Conservation (phyloP, 2,888 invertebrate species). For the Tachina fera region DNA sequence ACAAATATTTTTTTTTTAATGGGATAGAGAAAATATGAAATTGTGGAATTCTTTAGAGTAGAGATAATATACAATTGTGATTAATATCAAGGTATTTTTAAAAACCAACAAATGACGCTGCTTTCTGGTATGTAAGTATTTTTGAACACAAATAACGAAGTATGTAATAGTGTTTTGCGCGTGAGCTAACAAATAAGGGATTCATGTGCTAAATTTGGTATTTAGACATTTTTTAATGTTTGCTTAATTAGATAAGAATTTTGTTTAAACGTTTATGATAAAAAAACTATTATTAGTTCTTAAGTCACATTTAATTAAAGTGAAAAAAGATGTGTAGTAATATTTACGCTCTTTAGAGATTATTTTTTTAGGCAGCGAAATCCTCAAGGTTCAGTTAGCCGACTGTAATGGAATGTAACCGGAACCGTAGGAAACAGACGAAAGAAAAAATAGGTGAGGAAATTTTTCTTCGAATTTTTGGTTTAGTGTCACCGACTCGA, state of each 20-base stretch:
- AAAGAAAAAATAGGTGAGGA: too few relatives aligned
- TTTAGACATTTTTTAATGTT: not conserved
- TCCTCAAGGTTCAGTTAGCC: too few relatives aligned
- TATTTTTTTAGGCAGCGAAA: too few relatives aligned
- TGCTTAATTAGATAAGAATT: constrained; percentile 17
- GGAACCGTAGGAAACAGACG: too few relatives aligned
- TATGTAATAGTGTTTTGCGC: constrained; percentile 3
- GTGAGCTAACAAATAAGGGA: constrained; percentile 35
- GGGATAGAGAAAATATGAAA: constrained; percentile 21
- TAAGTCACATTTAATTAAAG: not conserved
- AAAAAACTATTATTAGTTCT: not conserved
- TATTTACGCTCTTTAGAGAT: too few relatives aligned
- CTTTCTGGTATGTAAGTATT: not conserved
- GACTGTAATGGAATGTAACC: too few relatives aligned
- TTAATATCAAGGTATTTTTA: constrained; percentile 14
- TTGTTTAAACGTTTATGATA: not conserved
- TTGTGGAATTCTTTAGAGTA: constrained; percentile 16
- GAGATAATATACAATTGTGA: constrained; percentile 22
- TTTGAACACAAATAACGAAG: constrained; percentile 7
- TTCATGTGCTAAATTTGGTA: not conserved
- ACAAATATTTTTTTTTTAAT: constrained; percentile 26
- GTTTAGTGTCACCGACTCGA: too few relatives aligned
- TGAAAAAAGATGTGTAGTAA: not conserved
- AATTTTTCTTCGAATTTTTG: too few relatives aligned
- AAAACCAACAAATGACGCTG: not conserved